Evolutionary conservation across 1,140 invertebrate species (phyloP).

Genomic region (Bombus impatiens): DNA sequence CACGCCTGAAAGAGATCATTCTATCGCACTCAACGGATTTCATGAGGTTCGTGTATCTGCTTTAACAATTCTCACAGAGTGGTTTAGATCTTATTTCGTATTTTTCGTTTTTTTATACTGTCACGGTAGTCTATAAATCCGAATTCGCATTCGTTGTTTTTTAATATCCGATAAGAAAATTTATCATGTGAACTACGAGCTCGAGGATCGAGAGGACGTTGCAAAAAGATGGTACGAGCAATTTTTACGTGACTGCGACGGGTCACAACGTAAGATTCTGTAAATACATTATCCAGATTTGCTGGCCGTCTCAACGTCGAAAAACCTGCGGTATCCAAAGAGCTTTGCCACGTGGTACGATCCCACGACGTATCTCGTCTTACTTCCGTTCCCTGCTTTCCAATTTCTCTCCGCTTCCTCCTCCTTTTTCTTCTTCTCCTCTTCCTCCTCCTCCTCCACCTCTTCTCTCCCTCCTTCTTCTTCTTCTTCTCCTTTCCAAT

Average conservation of each 20-base stretch:
- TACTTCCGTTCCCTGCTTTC: background rate
- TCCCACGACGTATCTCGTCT: conserved; percentile 60
- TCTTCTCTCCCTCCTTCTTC: background rate
- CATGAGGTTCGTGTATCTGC: conserved; percentile 8
- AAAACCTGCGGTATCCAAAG: conserved; percentile 63
- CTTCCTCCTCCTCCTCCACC: background rate
- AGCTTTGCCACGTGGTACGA: conserved; percentile 59
- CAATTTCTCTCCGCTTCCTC: background rate
- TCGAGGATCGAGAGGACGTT: background rate
- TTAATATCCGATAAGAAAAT: background rate
- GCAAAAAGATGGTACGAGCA: conserved; percentile 11
- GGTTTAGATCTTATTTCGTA: background rate
- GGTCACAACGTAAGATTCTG: conserved; percentile 49
- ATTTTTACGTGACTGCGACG: conserved; percentile 1
- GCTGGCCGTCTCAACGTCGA: conserved; percentile 54
- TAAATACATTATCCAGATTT: conserved; percentile 75
- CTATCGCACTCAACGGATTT: conserved; percentile 59
- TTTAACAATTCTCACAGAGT: conserved; percentile 12
- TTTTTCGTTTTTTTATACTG: background rate
- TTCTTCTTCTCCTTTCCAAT: too few relatives aligned
- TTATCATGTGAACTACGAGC: background rate
- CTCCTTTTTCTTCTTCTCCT: background rate
- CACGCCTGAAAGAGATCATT: conserved; percentile 56
- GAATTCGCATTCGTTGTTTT: too few relatives aligned
- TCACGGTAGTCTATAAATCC: background rate